Percentiles rank a stretch among this genome's conserved stretches.
Evolutionary conservation across 2,113 vertebrate genomes (phyloP).

Genomic region (Phyllopteryx taeniolatus): DNA sequence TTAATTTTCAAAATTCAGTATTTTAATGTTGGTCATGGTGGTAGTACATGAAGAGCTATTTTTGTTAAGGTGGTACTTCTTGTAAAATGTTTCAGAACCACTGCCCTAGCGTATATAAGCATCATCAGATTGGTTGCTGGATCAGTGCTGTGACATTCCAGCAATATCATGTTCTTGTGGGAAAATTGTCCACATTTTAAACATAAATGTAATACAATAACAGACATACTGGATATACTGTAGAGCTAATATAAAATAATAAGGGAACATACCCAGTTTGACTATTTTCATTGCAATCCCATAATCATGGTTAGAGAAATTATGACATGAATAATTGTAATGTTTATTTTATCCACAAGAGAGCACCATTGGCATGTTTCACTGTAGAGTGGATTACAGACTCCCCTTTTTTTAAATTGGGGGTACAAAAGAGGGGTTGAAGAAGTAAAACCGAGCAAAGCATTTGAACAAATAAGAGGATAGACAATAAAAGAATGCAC

Average conservation of each 20-base stretch:
- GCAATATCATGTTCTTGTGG: not conserved
- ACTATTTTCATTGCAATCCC: not conserved
- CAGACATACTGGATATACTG: too few relatives aligned
- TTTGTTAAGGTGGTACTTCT: too few relatives aligned
- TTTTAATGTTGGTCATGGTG: too few relatives aligned
- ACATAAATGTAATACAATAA: too few relatives aligned
- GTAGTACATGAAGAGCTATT: too few relatives aligned
- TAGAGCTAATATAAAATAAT: too few relatives aligned
- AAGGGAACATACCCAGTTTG: too few relatives aligned
- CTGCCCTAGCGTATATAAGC: too few relatives aligned
- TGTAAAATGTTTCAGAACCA: too few relatives aligned
- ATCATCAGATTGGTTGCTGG: not conserved
- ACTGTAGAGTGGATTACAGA: not conserved
- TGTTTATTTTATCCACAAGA: not conserved
- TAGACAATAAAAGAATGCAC: not conserved
- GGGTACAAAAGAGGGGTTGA: conserved; percentile 6
- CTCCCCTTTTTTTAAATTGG: conserved; percentile 1
- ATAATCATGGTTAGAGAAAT: not conserved
- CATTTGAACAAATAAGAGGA: not conserved
- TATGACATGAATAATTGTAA: not conserved
- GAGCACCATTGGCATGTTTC: not conserved
- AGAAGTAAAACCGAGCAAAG: not conserved
- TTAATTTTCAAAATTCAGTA: too few relatives aligned
- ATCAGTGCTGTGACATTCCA: not conserved
- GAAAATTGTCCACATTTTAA: too few relatives aligned